Percentiles rank a stretch among this genome's conserved stretches.
phyloP scores from a whole-genome alignment of 92 coral and sea anemone species.

The Metridium senile region DNA sequence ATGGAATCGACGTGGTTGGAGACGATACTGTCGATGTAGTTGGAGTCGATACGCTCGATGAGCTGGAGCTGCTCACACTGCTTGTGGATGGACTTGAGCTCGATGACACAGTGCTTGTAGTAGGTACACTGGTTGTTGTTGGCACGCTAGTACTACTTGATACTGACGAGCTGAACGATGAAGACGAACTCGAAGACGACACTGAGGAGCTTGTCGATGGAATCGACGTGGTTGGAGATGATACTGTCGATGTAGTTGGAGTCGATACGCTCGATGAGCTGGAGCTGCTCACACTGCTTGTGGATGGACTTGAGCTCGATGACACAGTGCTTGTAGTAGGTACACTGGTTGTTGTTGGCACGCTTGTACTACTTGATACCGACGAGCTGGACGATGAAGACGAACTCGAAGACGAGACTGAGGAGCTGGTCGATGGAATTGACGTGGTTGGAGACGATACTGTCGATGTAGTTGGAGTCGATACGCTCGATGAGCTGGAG shows the following conservation, averaged over 20 bases:
- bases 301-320: neutral
- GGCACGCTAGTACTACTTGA: neutral
- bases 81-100: neutral
- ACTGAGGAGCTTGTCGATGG: neutral
- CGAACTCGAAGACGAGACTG: no score
- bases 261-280: neutral
- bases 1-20: neutral
- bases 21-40: neutral
- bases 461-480: constrained; percentile 9
- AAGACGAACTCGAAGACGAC: neutral
- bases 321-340: neutral
- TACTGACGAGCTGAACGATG: neutral
- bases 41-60: neutral
- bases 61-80: neutral
- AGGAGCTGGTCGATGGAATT: constrained; percentile 32
- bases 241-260: neutral
- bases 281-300: neutral
- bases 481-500: neutral
- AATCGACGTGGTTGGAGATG: neutral
- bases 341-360: neutral
- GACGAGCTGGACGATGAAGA: neutral
- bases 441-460: neutral
- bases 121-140: neutral
- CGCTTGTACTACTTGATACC: neutral
- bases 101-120: neutral